Base-by-base conservation (phyloP, 2,797 vertebrate species). In the Scleropages formosus region DNA sequence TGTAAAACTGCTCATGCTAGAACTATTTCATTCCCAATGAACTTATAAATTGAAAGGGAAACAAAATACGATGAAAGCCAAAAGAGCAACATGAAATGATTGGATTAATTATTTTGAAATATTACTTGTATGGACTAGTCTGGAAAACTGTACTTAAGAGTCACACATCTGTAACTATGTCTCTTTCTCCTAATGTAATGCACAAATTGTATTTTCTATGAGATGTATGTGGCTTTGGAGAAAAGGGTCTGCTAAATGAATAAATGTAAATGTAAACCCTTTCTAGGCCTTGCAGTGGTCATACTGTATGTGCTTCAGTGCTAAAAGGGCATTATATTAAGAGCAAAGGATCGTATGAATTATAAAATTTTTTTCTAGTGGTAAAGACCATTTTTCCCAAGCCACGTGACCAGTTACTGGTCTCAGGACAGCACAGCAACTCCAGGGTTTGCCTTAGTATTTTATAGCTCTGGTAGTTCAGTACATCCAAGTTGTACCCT, bases 61-160 rank as follows among this genome's bases (percentile, higher is more conserved):
- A 20, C 27, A 11, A 24, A 71, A n/a, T 51, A 53, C 20, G n/a
- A 10, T 16, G 8, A 56, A n/a, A 61, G 2, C 39, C 31, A 31
- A n/a, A n/a, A n/a, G n/a, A n/a, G n/a, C n/a, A n/a, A 70, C 49
- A 15, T 71, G 53, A 53, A 71, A 53, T 18, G 9, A 71, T 26
- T 16, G 18, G 27, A 70, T 84, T 80, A 84, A 78, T 84, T 80
- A 84, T 79, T 79, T 81, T 79, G 81, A 83, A 82, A 73, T 83
- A 80, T 85, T 79, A 66, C 73, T 79, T 77, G 51, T 61, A 59
- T 78, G 44, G 81, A 26, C 27, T 11, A 56, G 70, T 11, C 78
- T 81, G 77, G 76, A 79, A 22, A 64, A n/a, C n/a, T n/a, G n/a
- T n/a, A n/a, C n/a, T n/a, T n/a, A n/a, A n/a, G n/a, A n/a, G n/a